phyloP scores from a whole-genome alignment of 2,888 invertebrate genomes.

The Pogonocherus hispidulus region DNA sequence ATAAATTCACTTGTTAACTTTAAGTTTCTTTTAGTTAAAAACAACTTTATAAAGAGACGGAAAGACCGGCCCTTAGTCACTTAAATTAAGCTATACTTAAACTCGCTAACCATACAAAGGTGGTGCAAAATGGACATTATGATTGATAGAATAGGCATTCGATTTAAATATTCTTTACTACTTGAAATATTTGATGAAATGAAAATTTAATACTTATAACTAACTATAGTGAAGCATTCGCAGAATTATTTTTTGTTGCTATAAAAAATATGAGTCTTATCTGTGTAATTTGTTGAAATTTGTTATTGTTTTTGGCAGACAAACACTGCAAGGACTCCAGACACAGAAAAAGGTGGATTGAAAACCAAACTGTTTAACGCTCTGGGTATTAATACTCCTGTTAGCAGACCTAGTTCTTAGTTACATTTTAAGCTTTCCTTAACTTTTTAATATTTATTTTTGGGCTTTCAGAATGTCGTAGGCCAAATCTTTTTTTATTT shows the following conservation, averaged over 20 bases:
- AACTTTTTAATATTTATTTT: constrained; percentile 20
- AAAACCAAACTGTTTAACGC: constrained; percentile 90
- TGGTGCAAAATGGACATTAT: too few species aligned
- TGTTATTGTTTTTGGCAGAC: constrained; percentile 68
- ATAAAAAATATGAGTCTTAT: not conserved
- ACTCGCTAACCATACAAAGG: too few species aligned
- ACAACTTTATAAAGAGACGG: too few species aligned
- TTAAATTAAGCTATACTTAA: too few species aligned
- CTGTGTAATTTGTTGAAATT: constrained; percentile 38
- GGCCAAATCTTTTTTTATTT: constrained; percentile 20
- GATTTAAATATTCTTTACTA: too few species aligned
- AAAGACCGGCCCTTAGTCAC: too few species aligned
- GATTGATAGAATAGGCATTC: too few species aligned
- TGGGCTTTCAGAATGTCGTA: constrained; percentile 24
- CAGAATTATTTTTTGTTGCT: not conserved
- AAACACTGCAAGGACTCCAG: constrained; percentile 77
- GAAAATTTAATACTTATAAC: too few species aligned
- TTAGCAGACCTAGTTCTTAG: constrained; percentile 66
- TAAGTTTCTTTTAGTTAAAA: too few species aligned
- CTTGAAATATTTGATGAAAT: too few species aligned
- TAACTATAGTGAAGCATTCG: not conserved
- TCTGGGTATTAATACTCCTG: constrained; percentile 82
- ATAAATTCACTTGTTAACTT: too few species aligned
- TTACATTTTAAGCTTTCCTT: constrained; percentile 37
- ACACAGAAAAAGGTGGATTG: constrained; percentile 81